phyloP scores from a whole-genome alignment of 2,888 invertebrate species.

The Andrena fulva region DNA sequence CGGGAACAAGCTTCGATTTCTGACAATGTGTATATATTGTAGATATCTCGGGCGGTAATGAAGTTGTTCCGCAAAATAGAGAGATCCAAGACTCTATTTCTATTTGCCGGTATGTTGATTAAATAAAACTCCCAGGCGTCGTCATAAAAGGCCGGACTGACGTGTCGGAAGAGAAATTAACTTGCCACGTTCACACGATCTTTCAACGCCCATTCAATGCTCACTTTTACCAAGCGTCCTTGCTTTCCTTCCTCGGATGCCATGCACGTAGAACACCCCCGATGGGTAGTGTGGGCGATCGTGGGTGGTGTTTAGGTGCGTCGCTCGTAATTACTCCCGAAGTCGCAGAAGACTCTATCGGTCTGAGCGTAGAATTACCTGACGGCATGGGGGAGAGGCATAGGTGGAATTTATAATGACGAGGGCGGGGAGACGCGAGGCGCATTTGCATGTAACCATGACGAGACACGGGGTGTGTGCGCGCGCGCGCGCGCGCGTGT shows the following conservation, averaged over 20 bases:
- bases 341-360: conserved; percentile 79
- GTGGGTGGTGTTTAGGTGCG: conserved; percentile 80
- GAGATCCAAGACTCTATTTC: not conserved
- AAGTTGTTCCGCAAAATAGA: no score
- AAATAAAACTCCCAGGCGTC: not conserved
- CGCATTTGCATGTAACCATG: conserved; percentile 64
- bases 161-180: conserved; percentile 15
- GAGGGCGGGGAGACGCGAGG: conserved; percentile 13
- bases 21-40: no score
- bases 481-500: conserved; percentile 15
- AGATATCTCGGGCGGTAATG: no score
- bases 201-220: conserved; percentile 19
- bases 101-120: not conserved
- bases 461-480: conserved; percentile 16
- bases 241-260: conserved; percentile 19
- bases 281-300: conserved; percentile 70
- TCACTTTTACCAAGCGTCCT: not conserved
- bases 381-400: conserved; percentile 42
- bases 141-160: not conserved
- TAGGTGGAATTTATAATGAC: conserved; percentile 74
- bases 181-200: conserved; percentile 8
- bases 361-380: conserved; percentile 75
- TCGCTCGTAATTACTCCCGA: conserved; percentile 78
- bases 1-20: no score
- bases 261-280: conserved; percentile 38